Evolutionary conservation across 2,113 vertebrate genomes (phyloP), one percentile per base, ranked within the genome.

Genomic region (Malurus alboscapulatus): DNA sequence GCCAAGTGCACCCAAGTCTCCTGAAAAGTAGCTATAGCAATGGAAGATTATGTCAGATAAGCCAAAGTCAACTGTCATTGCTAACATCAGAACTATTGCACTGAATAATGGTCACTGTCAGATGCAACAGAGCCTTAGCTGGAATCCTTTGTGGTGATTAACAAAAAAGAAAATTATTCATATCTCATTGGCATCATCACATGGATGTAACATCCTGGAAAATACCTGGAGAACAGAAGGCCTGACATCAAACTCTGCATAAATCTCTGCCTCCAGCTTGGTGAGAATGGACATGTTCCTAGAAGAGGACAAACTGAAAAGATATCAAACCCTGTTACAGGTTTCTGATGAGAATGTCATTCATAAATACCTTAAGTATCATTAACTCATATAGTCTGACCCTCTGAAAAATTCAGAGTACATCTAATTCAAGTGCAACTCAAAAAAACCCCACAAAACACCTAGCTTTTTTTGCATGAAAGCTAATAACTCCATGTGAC

Each of bases 1-100:
- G 91, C 88, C 94, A 95, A 92, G 16, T 27, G 14, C 62, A 92
- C 34, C 38, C 58, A 76, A 27, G 34, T 38, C 11, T 84, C 38
- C 38, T 29, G 73, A 44, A 72, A 87, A 76, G 87, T 66, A 92
- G 42, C 54, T 92, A 79, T 47, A 93, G 58, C 45, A 84, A 91
- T 94, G 80, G 81, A 90, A 90, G 51, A 84, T 38, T 84, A 80
- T 55, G 48, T 81, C 80, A 90, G 69, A 88, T 54, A 75, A 82
- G 21, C 18, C 40, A 25, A 92, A 95, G 36, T 82, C 48, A 80
- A 53, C 66, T 84, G 53, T 53, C 69, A 50, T 17, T 90, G 32
- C 27, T 75, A 88, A 63, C 40, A 42, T 63, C 44, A 92, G 68
- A 29, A 95, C 72, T 38, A 25, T 47, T 76, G 14, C 59, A 36